Evolutionary conservation across 2,888 invertebrate genomes (phyloP), one percentile per base, ranked within the genome.

Genomic region (Archaeoteleia sp.): DNA sequence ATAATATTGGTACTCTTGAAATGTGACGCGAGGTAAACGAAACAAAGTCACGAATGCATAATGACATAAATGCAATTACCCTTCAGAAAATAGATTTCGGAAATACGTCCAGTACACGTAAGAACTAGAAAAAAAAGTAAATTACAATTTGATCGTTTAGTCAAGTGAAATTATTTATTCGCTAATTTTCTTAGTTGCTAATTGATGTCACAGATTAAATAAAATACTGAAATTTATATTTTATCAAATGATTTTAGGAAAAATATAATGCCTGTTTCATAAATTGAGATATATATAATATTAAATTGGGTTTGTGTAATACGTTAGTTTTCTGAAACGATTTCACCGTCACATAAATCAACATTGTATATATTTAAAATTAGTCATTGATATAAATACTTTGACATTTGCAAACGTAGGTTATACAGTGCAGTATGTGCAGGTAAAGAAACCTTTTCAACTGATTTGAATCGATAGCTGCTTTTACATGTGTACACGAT

Each of bases 301-400:
- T n/a, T n/a, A n/a, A n/a, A n/a, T n/a, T n/a, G n/a, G n/a, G n/a
- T n/a, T n/a, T n/a, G n/a, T n/a, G n/a, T n/a, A n/a, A n/a, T n/a
- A n/a, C n/a, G n/a, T n/a, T n/a, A n/a, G n/a, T n/a, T n/a, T n/a
- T n/a, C n/a, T n/a, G 20, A 20, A 20, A 4, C 5, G 20, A 20
- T 20, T 4, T 20, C 20, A 20, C 5, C 20, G 20, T 20, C 20
- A 20, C 20, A 20, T 5, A 5, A 20, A 20, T 20, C 7, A 15
- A 45, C 8, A 23, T 6, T 10, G 40, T 42, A 9, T 42, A 43
- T 13, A 12, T 27, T 27, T 49, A 34, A 42, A 63, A 63, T 49
- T 63, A 57, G 55, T 55, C 55, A 63, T 55, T 51, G 45, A 9
- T 65, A 51, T 65, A 65, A 65, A 58, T 65, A 58, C 57, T 57